These are phyloP conservation scores for Sepiola atlantica DNA, from an alignment of 2,888 invertebrate genomes.

Conservation along the genomic window DNA sequence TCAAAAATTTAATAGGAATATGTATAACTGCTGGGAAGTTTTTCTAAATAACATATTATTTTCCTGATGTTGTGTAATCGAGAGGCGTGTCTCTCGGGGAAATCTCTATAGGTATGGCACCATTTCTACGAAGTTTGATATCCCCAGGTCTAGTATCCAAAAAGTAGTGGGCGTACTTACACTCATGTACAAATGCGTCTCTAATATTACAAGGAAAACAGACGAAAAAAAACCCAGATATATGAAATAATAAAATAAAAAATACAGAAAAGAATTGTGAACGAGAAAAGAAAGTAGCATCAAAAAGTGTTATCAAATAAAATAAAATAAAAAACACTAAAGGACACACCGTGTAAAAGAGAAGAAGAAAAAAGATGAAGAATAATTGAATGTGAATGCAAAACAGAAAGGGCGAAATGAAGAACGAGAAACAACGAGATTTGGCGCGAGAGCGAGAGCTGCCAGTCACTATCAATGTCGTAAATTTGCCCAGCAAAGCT, in stretches of 20 bases:
- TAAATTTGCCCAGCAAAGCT: not conserved
- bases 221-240: not conserved
- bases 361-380: not conserved
- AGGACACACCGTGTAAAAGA: not conserved
- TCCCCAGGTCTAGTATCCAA: no score
- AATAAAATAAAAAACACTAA: not conserved
- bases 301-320: not conserved
- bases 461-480: conserved; percentile 32
- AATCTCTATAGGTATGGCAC: no score
- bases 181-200: no score
- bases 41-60: no score
- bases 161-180: not conserved
- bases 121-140: no score
- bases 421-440: conserved; percentile 21
- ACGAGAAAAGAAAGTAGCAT: not conserved
- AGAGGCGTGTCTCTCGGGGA: no score
- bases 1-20: no score
- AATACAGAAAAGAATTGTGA: not conserved
- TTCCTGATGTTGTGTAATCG: no score
- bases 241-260: not conserved
- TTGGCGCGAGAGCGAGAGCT: not conserved
- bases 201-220: not conserved
- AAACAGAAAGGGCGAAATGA: not conserved
- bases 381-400: not conserved
- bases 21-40: no score